Base-by-base conservation (phyloP, 2,888 invertebrate genomes). In the Lithodes maja region DNA sequence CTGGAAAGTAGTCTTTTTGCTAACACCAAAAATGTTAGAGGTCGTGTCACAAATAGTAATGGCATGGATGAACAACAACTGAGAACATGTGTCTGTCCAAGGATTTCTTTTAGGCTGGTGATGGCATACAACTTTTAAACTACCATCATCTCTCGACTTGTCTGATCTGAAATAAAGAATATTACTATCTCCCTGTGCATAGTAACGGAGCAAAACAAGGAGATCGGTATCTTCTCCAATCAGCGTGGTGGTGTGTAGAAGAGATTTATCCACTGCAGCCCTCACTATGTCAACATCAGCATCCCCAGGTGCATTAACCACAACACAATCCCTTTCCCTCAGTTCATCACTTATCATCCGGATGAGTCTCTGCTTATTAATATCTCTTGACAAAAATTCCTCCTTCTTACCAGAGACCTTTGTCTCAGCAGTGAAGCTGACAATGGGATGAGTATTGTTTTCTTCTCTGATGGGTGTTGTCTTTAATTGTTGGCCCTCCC, bases 151-250 rank as follows among this genome's bases (percentile, higher is more conserved):
- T 74, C n/a, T 74, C 1, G 3, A 74, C 74, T 74, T 74, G 74
- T 74, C n/a, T 74, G 74, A 74, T n/a, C 74, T 15, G 17, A 74
- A 74, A 74, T 74, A 74, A 15, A n/a, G 74, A n/a, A 3, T n/a
- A 3, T 71, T n/a, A 71, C 17, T 71, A 71, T 71, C 71, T 71
- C 1, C 17, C 71, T 71, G 71, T 50, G 78, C 78, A 79, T 79
- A 52, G 53, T 79, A 53, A 79, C 52, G 53, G n/a, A 79, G 50
- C 49, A 77, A 49, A 15, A 77, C 77, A 77, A 77, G 77, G 33
- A 77, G 77, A n/a, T 77, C 77, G n/a, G 53, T 79, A 79, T 79
- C 78, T 79, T 79, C 78, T 52, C 78, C 78, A 52, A 79, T 79
- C 12, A 79, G 53, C 53, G 53, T 79, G 3, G 53, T 79, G 52